Evolutionary conservation across 2,797 vertebrate species (phyloP), one percentile per base, ranked within the genome.

Genomic region (Neomorphus geoffroyi): DNA sequence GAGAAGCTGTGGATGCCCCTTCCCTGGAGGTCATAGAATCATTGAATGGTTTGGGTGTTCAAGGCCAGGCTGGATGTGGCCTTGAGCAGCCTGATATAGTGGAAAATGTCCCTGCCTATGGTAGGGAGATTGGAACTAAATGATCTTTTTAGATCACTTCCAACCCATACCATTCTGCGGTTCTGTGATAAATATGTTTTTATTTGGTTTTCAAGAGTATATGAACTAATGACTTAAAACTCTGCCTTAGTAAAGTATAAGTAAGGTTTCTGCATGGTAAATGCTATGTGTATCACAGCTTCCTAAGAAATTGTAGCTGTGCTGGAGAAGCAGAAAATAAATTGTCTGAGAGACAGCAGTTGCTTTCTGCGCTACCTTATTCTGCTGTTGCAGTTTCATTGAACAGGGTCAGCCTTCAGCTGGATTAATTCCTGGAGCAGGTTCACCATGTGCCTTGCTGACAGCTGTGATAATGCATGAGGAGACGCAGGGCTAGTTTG

Each of bases 151-250:
- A 21, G 46, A 11, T 46, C 19, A 9, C 21, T 46, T 22, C 19
- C 18, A 46, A 46, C 9, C 46, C 46, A n/a, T n/a, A n/a, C n/a
- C n/a, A n/a, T n/a, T n/a, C n/a, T n/a, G n/a, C n/a, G n/a, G n/a
- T n/a, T n/a, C 30, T 13, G 0, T 32, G 37, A 17, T 28, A 80
- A 43, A n/a, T 18, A 16, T 0, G 4, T 24, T 3, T 39, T 32
- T 35, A 2, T 19, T 64, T 67, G 9, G 2, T 46, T 77, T 51
- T 17, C 9, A 28, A 64, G 35, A 14, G 6, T 53, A 2, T 28
- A 2, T 22, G 24, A 62, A 65, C 24, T 26, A 45, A 11, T 19
- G n/a, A 27, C 28, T 35, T 72, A 30, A 48, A 62, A 11, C 8
- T 26, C 7, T 22, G 33, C 28, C 11, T 27, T 50, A 39, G 8